Evolutionary conservation across 1,140 invertebrate genomes (phyloP), one percentile per base, ranked within the genome.

Genomic region (Zaprionus tsacasi): DNA sequence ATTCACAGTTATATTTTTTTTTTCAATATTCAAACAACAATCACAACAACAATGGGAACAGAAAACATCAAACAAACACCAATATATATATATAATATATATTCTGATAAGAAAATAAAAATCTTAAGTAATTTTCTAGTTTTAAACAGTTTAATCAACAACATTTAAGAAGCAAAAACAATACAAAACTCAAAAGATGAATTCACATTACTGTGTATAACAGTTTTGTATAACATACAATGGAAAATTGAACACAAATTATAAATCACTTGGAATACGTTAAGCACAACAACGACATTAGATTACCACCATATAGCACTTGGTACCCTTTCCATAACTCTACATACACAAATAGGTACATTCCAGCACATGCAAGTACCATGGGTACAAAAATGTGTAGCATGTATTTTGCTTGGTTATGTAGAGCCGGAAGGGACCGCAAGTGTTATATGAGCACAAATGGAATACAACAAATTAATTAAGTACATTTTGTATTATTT

Each of bases 201-300:
- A 70, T 30, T 30, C 7, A 48, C 33, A 55, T 55, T 17, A 17
- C 50, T 17, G 7, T n/a, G 54, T 64, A 64, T 74, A 60, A 65
- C 59, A 64, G 38, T 67, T 43, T 15, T 10, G 25, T 65, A 68
- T 61, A 66, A 52, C 65, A 66, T 50, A 7, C 35, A 33, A 48
- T 60, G 57, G 50, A 70, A 81, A 63, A 80, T 57, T 76, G 58
- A 70, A 80, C 66, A 80, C 27, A 50, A 50, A 50, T 50, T 11
- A 25, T 50, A 50, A 89, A 78, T 80, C 63, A 83, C 54, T 89
- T 88, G 60, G 64, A 89, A 89, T 89, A 88, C 85, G 81, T 81
- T 80, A 89, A 88, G 83, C 83, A 88, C 83, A 88, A 88, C 83
- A 88, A 88, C 85, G 78, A 87, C 73, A 80, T 77, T 48, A 43